Percentiles rank a stretch among this genome's conserved stretches.
phyloP scores from a whole-genome alignment of 2,888 invertebrate genomes.

The Xestoiulus laeticollis region DNA sequence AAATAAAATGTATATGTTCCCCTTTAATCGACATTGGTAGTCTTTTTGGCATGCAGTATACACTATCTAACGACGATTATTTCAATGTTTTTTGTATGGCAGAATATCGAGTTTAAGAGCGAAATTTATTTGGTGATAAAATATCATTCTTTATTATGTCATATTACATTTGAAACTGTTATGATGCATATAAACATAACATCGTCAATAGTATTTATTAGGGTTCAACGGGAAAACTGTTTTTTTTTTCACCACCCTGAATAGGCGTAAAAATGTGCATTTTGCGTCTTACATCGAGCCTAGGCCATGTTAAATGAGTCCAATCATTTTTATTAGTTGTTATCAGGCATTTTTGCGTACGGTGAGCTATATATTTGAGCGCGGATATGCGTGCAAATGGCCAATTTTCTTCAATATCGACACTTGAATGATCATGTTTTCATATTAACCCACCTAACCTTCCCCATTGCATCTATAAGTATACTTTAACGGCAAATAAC shows the following conservation, averaged over 20 bases:
- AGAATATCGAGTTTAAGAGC: conserved; percentile 45
- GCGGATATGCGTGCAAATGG: conserved; percentile 13
- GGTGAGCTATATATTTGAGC: background rate
- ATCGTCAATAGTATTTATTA: conserved; percentile 43
- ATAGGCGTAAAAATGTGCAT: background rate
- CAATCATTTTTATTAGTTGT: conserved; percentile 41
- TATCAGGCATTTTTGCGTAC: conserved; percentile 33
- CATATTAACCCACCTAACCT: conserved; percentile 22
- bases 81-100: conserved; percentile 31
- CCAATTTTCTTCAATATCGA: conserved; percentile 33
- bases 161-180: conserved; percentile 30
- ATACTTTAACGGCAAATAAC: background rate
- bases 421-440: conserved; percentile 13
- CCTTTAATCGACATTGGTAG: background rate
- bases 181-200: conserved; percentile 30
- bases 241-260: background rate
- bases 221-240: conserved; percentile 14
- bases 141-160: conserved; percentile 47
- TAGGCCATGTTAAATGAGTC: conserved; percentile 31
- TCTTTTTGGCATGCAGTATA: background rate
- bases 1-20: too few relatives aligned
- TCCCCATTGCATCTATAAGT: background rate
- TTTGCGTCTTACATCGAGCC: conserved; percentile 11
- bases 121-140: conserved; percentile 48
- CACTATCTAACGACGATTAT: background rate